These are phyloP conservation scores for Rhynchopsitta pachyrhyncha DNA, from an alignment of 2,113 vertebrate genomes.

Conservation along the genomic window DNA sequence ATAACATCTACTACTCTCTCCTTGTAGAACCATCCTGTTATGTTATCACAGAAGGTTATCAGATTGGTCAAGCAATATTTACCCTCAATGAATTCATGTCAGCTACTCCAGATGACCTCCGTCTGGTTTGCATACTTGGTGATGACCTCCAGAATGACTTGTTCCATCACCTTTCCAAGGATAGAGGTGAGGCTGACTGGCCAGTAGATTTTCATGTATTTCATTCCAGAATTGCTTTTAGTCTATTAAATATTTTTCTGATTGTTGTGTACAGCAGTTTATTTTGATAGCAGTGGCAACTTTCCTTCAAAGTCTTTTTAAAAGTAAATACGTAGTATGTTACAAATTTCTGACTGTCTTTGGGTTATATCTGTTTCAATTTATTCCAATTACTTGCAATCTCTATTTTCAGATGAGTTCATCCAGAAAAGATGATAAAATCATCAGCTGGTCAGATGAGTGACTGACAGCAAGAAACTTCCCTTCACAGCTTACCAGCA, in stretches of 20 bases:
- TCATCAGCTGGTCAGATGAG: not conserved
- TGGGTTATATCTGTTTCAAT: not conserved
- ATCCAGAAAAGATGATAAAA: not conserved
- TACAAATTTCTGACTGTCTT: not conserved
- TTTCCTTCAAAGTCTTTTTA: not conserved
- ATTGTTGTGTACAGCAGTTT: not conserved
- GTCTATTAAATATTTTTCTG: not conserved
- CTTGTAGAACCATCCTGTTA: not conserved
- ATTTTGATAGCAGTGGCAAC: not conserved
- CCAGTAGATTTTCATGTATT: not conserved
- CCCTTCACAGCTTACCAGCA: not conserved
- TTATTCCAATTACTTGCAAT: not conserved
- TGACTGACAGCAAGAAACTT: not conserved
- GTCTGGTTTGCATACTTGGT: not conserved
- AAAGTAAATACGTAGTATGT: not conserved
- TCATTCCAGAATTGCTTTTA: not conserved
- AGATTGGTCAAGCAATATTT: not conserved
- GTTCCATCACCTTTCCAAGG: not conserved
- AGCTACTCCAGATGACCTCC: not conserved
- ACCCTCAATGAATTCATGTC: not conserved
- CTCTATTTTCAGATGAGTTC: not conserved
- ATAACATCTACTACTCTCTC: not conserved
- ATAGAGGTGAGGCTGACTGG: not conserved
- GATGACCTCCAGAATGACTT: not conserved
- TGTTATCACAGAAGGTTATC: not conserved